Conservation (phyloP, 1,140 invertebrate species). For the Chionoecetes opilio region DNA sequence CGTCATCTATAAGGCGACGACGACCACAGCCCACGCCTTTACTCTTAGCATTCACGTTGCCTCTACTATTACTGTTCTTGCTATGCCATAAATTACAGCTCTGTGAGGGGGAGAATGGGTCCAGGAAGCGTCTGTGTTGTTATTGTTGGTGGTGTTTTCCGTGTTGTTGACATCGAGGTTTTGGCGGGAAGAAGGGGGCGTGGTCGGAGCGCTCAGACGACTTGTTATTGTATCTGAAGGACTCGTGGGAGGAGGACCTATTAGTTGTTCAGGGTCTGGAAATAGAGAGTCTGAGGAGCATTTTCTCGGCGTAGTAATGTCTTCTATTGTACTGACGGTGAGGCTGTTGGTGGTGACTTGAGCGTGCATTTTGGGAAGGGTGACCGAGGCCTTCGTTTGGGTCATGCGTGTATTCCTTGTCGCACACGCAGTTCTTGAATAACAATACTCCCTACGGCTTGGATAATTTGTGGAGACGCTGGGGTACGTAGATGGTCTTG, state of each 20-base stretch:
- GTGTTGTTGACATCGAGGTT: not conserved
- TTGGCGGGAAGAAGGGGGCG: not conserved
- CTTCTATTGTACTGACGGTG: conserved; percentile 50
- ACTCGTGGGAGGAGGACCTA: not conserved
- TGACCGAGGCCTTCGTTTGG: not conserved
- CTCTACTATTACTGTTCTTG: conserved; percentile 48
- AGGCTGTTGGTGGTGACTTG: conserved; percentile 55
- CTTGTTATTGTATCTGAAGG: not conserved
- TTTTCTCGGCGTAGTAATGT: conserved; percentile 41
- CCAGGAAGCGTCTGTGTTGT: not conserved
- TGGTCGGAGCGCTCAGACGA: not conserved
- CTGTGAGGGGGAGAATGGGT: not conserved
- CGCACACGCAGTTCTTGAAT: too few relatives aligned
- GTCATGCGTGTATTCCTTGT: not conserved
- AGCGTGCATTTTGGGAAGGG: conserved; percentile 59
- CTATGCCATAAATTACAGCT: not conserved
- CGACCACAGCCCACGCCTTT: conserved; percentile 44
- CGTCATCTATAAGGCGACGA: conserved; percentile 67
- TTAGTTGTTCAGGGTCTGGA: not conserved
- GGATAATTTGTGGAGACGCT: too few relatives aligned
- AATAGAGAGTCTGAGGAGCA: not conserved
- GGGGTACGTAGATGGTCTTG: too few relatives aligned
- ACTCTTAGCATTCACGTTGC: not conserved
- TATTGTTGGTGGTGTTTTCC: not conserved
- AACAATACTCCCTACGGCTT: too few relatives aligned